Conservation (phyloP, 2,113 vertebrate genomes). For the Actenoides lindsayi region DNA sequence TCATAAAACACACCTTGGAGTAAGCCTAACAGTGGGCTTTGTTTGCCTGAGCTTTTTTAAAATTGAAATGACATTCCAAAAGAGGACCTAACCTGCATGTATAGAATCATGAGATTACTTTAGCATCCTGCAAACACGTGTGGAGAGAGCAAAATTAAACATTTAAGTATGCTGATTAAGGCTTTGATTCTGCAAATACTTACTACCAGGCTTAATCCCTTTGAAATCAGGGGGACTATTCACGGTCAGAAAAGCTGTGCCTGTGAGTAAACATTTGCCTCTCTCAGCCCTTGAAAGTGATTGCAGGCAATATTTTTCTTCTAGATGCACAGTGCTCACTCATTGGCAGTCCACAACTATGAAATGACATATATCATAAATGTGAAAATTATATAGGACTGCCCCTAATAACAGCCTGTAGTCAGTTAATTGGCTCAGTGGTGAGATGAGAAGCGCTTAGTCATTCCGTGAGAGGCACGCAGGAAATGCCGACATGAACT, state of each 20-base stretch:
- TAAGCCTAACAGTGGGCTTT: background rate
- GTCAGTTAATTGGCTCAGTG: background rate
- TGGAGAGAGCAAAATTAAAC: constrained; percentile 1
- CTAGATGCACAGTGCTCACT: background rate
- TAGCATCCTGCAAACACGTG: background rate
- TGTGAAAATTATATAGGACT: constrained; percentile 23
- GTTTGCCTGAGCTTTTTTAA: background rate
- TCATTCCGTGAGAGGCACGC: constrained; percentile 11
- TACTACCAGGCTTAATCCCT: background rate
- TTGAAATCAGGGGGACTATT: constrained; percentile 27
- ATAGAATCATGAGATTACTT: background rate
- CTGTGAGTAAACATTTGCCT: constrained; percentile 16
- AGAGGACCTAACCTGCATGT: background rate
- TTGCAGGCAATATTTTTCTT: background rate
- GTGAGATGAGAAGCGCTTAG: background rate
- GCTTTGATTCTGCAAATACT: constrained; percentile 37
- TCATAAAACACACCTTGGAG: background rate
- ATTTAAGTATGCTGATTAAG: background rate
- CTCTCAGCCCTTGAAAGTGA: background rate
- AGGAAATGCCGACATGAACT: constrained; percentile 45
- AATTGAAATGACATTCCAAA: background rate
- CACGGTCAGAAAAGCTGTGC: constrained; percentile 13
- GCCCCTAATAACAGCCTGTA: constrained; percentile 38
- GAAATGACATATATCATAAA: background rate
- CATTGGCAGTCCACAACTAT: background rate